These are phyloP conservation scores for Vanessa cardui DNA, from an alignment of 2,888 invertebrate genomes.

Conservation along the genomic window DNA sequence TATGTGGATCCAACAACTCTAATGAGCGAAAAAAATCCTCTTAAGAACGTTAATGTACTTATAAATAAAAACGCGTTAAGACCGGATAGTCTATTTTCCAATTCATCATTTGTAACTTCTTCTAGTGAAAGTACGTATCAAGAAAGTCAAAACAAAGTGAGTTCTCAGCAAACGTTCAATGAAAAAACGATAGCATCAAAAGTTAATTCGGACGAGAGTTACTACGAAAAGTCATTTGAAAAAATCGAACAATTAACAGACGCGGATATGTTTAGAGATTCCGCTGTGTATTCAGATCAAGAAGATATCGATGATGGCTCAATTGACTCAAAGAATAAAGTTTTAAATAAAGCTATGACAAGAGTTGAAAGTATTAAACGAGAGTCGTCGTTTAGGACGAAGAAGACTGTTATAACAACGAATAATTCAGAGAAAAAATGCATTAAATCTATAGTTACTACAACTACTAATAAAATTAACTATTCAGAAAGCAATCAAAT, in stretches of 20 bases:
- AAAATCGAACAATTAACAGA: constrained; percentile 88
- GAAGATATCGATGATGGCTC: constrained; percentile 79
- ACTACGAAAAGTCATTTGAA: constrained; percentile 89
- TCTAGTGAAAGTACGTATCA: constrained; percentile 80
- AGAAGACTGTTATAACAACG: constrained; percentile 54
- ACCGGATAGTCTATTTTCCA: constrained; percentile 82
- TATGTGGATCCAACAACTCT: constrained; percentile 92
- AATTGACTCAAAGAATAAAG: constrained; percentile 49
- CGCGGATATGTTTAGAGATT: constrained; percentile 89
- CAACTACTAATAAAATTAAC: constrained; percentile 53
- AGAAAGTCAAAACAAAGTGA: constrained; percentile 55
- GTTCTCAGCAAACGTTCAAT: constrained; percentile 22
- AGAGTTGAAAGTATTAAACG: constrained; percentile 63
- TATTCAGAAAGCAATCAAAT: constrained; percentile 44
- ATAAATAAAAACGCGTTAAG: constrained; percentile 84
- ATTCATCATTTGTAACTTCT: constrained; percentile 81
- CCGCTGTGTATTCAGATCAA: constrained; percentile 91
- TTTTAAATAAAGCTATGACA: constrained; percentile 52
- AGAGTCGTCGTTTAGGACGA: constrained; percentile 60
- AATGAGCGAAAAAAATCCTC: constrained; percentile 72
- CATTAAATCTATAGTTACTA: constrained; percentile 50
- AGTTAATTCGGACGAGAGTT: constrained; percentile 84
- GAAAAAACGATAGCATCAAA: constrained; percentile 37
- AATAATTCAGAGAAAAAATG: constrained; percentile 54
- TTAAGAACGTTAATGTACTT: constrained; percentile 83